These are phyloP conservation scores for Volucella zonaria DNA, from an alignment of 2,888 invertebrate species.

Conservation along the genomic window DNA sequence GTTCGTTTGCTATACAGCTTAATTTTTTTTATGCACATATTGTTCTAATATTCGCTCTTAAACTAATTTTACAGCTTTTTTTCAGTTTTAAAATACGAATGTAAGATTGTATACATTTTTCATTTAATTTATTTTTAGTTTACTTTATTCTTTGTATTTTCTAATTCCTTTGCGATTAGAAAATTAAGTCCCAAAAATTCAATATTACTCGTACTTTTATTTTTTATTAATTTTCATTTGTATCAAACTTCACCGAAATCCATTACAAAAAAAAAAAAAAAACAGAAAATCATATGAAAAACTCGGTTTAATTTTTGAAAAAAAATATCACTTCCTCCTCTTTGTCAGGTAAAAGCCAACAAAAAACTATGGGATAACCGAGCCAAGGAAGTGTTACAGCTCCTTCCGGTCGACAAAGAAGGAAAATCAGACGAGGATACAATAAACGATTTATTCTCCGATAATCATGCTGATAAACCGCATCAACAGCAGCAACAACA, in stretches of 20 bases:
- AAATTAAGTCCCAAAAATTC: neutral
- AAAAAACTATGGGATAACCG: slow-evolving; percentile 82
- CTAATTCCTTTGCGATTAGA: neutral
- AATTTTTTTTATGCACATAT: too few species aligned
- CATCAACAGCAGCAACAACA: slow-evolving; percentile 71
- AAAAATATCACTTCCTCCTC: neutral
- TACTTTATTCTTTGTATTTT: neutral
- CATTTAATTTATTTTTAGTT: too few species aligned
- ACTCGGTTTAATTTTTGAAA: neutral
- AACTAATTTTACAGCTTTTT: too few species aligned
- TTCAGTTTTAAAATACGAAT: too few species aligned
- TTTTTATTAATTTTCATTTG: slow-evolving; percentile 18
- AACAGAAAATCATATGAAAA: neutral
- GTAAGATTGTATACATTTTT: too few species aligned
- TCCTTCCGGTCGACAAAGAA: slow-evolving; percentile 77
- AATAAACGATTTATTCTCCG: slow-evolving; percentile 75
- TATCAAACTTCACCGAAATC: slow-evolving; percentile 3
- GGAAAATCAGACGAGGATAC: slow-evolving; percentile 78
- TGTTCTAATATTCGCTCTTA: too few species aligned
- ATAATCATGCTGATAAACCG: slow-evolving; percentile 65
- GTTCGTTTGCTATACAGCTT: too few species aligned
- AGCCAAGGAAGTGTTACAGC: slow-evolving; percentile 81
- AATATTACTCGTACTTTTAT: neutral
- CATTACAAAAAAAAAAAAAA: neutral
- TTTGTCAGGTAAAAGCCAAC: slow-evolving; percentile 81